phyloP scores from a whole-genome alignment of 2,888 invertebrate species.

The Pseudococcus longispinus region DNA sequence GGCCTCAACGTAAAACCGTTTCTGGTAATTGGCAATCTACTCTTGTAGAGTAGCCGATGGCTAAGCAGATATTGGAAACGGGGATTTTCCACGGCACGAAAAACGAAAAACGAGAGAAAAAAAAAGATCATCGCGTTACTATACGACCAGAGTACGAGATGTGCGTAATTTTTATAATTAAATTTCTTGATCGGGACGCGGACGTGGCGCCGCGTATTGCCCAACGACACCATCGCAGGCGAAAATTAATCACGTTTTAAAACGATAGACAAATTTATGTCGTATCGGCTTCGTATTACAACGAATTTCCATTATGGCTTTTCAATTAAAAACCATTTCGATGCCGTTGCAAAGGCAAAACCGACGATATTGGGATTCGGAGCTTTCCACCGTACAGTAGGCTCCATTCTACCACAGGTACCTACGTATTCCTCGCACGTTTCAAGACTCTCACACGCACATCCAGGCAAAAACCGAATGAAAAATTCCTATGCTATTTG shows the following conservation, averaged over 20 bases:
- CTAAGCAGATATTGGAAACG: background rate
- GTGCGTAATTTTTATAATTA: conserved; percentile 19
- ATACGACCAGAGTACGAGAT: background rate
- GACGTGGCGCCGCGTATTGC: background rate
- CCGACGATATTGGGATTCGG: background rate
- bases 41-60: background rate
- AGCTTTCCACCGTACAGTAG: background rate
- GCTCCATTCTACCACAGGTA: too few relatives aligned
- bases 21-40: conserved; percentile 4
- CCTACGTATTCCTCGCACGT: background rate
- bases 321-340: conserved; percentile 28
- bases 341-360: background rate
- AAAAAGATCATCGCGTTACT: background rate
- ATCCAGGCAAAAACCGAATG: background rate
- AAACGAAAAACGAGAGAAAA: background rate
- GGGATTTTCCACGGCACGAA: background rate
- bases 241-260: conserved; percentile 14
- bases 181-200: background rate
- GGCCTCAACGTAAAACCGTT: background rate
- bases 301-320: conserved; percentile 40
- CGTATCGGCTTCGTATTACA: conserved; percentile 1
- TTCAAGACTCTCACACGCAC: background rate
- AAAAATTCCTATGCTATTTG: background rate
- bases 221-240: background rate
- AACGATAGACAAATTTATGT: conserved; percentile 31